Evolutionary conservation across 2,797 vertebrate genomes (phyloP).

Genomic region (Simalia tracyae): DNA sequence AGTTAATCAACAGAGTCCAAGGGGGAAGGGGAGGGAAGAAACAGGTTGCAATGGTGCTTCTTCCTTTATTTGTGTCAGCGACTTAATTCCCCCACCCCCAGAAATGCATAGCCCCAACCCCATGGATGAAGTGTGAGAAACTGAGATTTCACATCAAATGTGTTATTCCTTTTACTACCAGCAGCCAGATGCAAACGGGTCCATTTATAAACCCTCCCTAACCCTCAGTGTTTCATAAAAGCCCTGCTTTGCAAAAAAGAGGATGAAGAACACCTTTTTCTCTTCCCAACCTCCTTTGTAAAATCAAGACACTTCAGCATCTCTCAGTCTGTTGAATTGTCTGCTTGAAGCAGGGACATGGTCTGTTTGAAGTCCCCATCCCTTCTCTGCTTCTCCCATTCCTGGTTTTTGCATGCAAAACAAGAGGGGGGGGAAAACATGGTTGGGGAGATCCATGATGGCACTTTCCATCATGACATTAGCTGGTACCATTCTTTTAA

Average conservation of each 20-base stretch:
- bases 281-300: neutral
- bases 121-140: conserved; percentile 2
- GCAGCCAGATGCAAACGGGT: conserved; percentile 13
- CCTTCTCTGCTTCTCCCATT: neutral
- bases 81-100: neutral
- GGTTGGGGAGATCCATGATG: neutral
- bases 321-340: neutral
- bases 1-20: neutral
- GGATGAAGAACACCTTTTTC: neutral
- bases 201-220: conserved; percentile 26
- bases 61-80: neutral
- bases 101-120: neutral
- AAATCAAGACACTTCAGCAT: conserved; percentile 12
- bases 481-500: neutral
- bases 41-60: neutral
- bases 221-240: conserved; percentile 7
- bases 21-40: neutral
- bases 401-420: neutral
- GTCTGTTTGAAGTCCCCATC: neutral
- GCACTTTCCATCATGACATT: neutral
- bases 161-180: conserved; percentile 26
- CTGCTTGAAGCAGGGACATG: neutral
- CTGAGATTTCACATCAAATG: conserved; percentile 24
- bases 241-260: neutral
- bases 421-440: too few species aligned